Evolutionary conservation across 2,113 vertebrate genomes (phyloP), one percentile per base, ranked within the genome.

Genomic region (Cyanocitta stelleri): DNA sequence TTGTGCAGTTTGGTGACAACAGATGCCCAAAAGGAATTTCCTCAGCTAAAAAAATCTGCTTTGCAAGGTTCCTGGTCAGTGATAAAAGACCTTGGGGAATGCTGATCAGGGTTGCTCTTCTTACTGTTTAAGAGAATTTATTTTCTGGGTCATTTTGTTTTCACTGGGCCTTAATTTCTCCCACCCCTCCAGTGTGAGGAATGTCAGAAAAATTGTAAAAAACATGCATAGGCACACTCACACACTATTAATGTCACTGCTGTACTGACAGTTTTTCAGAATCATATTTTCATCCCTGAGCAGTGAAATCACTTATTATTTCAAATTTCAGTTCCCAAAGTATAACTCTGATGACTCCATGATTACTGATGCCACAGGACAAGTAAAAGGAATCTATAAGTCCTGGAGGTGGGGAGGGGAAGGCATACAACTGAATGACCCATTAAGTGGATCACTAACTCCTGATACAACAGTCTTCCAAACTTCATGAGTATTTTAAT

Each of bases 21-120:
- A 86, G 58, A 83, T 71, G 48, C 83, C 94, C 54, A 73, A 94
- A 87, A 84, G 56, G 39, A 52, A 71, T 91, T 96, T 96, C 63
- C 72, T 87, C 58, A 61, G 49, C 81, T 74, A 46, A 58, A 81
- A 87, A 77, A 68, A 43, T 46, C 22, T 59, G 21, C 66, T 59
- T 85, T 5, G 5, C 26, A 84, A 74, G 55, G 43, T 30, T 51
- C 48, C 26, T 78, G 85, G 46, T 91, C 86, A 76, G 62, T 78
- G 58, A 27, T 54, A 41, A 74, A 58, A 87, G 63, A 89, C 59
- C 69, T 93, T 23, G 13, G 72, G 54, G 51, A 77, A 72, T 49
- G 48, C 30, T 77, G 61, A 49, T 91, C 77, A 54, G n/a, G 5
- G 44, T 43, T 83, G 20, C 30, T 93, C 16, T 81, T 85, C 67